Conservation (phyloP, 2,113 vertebrate genomes). For the Archilochus colubris region DNA sequence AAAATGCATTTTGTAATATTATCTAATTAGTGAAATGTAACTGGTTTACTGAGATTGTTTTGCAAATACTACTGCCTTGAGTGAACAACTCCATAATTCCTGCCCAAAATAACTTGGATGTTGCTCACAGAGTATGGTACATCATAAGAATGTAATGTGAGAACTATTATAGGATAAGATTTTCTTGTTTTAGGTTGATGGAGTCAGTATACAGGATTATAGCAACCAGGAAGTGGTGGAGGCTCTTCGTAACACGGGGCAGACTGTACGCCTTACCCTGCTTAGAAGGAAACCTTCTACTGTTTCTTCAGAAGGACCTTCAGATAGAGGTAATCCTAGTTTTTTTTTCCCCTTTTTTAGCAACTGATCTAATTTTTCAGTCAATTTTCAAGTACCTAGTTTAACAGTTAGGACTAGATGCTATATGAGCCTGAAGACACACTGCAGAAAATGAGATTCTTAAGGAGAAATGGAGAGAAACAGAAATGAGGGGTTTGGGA, state of each 20-base stretch:
- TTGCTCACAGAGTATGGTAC: not conserved
- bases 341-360: not conserved
- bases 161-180: not conserved
- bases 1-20: not conserved
- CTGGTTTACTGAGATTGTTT: not conserved
- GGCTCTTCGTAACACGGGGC: constrained; percentile 84
- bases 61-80: not conserved
- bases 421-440: not conserved
- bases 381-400: not conserved
- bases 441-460: not conserved
- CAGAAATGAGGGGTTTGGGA: not conserved
- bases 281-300: constrained; percentile 76
- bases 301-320: constrained; percentile 61
- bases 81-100: not conserved
- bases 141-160: not conserved
- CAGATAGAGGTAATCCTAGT: constrained; percentile 78
- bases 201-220: constrained; percentile 87
- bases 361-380: not conserved
- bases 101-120: not conserved
- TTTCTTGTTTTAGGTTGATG: constrained; percentile 81
- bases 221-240: constrained; percentile 92
- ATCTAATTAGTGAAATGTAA: not conserved
- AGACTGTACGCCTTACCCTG: constrained; percentile 85
- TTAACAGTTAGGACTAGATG: not conserved
- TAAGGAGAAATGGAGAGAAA: not conserved